Conservation (phyloP, 2,797 vertebrate species). For the Sebastes hopkinsi region DNA sequence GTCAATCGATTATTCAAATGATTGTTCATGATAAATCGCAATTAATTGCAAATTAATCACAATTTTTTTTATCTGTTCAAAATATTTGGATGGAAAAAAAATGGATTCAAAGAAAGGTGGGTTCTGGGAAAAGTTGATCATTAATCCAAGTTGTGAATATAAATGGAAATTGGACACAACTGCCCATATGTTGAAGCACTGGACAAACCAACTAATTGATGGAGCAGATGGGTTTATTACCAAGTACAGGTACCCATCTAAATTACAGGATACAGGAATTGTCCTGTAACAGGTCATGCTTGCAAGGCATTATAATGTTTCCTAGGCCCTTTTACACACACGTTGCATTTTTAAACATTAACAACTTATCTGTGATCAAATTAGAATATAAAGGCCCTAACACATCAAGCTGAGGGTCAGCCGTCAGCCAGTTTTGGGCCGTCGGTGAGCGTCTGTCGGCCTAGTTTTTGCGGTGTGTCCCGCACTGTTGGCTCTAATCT, state of each 20-base stretch:
- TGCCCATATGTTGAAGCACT: slow-evolving; percentile 46
- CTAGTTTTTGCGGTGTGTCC: no score
- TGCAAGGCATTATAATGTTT: not conserved
- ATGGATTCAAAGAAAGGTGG: not conserved
- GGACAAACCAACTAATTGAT: slow-evolving; percentile 52
- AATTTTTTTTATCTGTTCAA: no score
- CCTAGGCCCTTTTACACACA: not conserved
- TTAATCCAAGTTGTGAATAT: slow-evolving; percentile 58
- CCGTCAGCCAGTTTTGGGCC: no score
- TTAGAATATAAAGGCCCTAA: no score
- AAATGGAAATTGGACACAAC: slow-evolving; percentile 54
- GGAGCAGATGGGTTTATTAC: slow-evolving; percentile 63
- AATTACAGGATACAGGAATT: not conserved
- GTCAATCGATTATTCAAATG: no score
- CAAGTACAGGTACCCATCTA: slow-evolving; percentile 41
- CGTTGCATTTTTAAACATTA: not conserved
- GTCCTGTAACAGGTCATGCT: not conserved
- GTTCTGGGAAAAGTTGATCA: slow-evolving; percentile 66
- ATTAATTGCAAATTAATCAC: no score
- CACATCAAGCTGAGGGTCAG: no score
- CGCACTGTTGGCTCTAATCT: no score
- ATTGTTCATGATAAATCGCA: no score
- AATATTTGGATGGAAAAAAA: no score
- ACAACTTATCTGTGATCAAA: no score
- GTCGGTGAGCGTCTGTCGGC: no score